Conservation (phyloP, 2,113 vertebrate species). For the Pituophis catenifer region DNA sequence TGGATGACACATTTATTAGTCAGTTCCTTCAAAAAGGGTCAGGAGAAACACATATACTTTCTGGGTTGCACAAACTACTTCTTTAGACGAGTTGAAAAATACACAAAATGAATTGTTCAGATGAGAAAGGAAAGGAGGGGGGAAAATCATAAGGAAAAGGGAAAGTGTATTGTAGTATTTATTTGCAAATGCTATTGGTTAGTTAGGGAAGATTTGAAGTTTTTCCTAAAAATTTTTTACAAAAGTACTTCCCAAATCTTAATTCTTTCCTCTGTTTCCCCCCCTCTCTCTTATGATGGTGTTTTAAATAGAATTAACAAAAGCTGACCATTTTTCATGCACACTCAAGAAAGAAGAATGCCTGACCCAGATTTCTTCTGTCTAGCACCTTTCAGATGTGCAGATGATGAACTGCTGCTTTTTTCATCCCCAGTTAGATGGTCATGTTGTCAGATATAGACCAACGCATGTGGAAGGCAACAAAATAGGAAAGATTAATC, state of each 20-base stretch:
- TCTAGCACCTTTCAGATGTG: background rate
- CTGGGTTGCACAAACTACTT: slow-evolving; percentile 12
- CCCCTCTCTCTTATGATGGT: background rate
- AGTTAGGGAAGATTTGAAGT: background rate
- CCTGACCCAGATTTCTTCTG: background rate
- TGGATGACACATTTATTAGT: slow-evolving; percentile 14
- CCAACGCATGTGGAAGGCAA: background rate
- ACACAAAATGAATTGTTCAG: slow-evolving; percentile 18
- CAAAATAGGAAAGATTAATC: background rate
- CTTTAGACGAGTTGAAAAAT: background rate
- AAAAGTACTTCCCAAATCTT: background rate
- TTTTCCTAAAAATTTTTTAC: background rate
- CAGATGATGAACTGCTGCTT: background rate
- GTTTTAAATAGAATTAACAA: background rate
- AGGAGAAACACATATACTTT: slow-evolving; percentile 36
- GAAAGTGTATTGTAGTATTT: background rate
- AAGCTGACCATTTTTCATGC: background rate
- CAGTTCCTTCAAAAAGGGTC: slow-evolving; percentile 46
- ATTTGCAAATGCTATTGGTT: background rate
- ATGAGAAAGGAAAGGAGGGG: background rate
- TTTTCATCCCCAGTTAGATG: background rate
- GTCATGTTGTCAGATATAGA: background rate
- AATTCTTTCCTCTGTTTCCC: background rate
- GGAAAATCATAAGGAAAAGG: background rate
- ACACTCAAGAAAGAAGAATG: background rate